Conservation (phyloP, 2,888 invertebrate species). For the Lasioglossum vierecki region DNA sequence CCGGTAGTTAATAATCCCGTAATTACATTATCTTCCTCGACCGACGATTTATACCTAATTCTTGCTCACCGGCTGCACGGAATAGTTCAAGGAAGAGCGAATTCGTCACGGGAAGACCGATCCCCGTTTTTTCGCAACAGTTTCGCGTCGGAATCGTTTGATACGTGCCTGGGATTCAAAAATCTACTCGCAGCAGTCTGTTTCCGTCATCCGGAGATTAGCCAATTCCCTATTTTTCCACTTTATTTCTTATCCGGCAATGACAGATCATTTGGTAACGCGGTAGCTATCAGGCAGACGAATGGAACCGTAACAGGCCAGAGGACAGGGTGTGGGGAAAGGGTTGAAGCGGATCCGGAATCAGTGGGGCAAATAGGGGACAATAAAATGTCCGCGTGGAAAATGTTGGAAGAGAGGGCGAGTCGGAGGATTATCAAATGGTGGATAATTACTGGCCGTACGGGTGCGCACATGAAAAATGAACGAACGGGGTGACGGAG, state of each 20-base stretch:
- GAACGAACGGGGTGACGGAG: conserved; percentile 25
- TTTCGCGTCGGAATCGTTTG: conserved; percentile 44
- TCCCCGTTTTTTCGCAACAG: conserved; percentile 52
- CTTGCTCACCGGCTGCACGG: conserved; percentile 63
- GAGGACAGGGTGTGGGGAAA: background rate
- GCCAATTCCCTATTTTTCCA: background rate
- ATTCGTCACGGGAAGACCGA: conserved; percentile 58
- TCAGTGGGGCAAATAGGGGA: conserved; percentile 36
- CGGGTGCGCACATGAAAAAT: conserved; percentile 46
- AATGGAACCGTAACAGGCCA: conserved; percentile 4
- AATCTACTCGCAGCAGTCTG: conserved; percentile 16
- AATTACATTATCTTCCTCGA: conserved; percentile 61
- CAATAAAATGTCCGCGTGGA: conserved; percentile 17
- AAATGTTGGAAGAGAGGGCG: conserved; percentile 24
- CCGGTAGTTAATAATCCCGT: conserved; percentile 61
- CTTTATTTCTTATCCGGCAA: conserved; percentile 8
- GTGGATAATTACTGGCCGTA: conserved; percentile 49
- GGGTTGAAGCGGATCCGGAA: conserved; percentile 28
- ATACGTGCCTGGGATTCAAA: conserved; percentile 62
- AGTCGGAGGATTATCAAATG: conserved; percentile 50
- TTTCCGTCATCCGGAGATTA: background rate
- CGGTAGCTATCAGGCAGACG: background rate
- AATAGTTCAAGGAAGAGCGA: conserved; percentile 61
- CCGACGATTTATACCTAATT: conserved; percentile 66
- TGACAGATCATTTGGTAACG: conserved; percentile 14